Evolutionary conservation across 2,888 invertebrate species (phyloP), one percentile per base, ranked within the genome.

Genomic region (Chloroclysta siterata): DNA sequence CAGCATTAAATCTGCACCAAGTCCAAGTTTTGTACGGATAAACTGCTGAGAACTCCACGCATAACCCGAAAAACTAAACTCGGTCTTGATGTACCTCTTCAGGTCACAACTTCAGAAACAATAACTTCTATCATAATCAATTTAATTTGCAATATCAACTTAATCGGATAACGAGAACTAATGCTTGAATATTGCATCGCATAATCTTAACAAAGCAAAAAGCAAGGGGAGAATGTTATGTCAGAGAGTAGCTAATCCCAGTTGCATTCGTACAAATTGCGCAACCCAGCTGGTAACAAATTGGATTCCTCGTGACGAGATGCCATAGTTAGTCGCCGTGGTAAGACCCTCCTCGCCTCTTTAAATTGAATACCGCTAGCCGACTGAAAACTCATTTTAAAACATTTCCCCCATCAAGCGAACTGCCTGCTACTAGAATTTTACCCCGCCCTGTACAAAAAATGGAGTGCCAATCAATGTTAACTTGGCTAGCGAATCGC

Each of bases 201-300:
- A 39, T 33, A 8, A 22, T 22, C 22, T 3, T 22, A 33, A 33
- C 8, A 39, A 11, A 39, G 11, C 11, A 11, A 11, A 39, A 39
- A 11, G 36, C 36, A 39, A 39, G 36, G 15, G 17, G 17, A 17
- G 17, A 46, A 39, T 53, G 42, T 53, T 53, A 56, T 53, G 50
- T 61, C 65, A 70, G 71, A 71, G 68, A 74, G 69, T 69, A 66
- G 69, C 72, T 75, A 77, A 79, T 79, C 71, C 72, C 56, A 70
- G 75, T 76, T 76, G 77, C 78, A 81, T 81, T 80, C 73, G 75
- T 71, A 77, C 73, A 81, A 82, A 82, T 80, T 83, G 77, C 72
- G 66, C 70, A 70, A 71, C 75, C 76, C 72, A 73, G 75, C 68
- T 75, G 69, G 66, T 65, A 74, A 73, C 75, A 82, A 84, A 84